Conservation (phyloP, 2,888 invertebrate species). For the Tenthredo livida region DNA sequence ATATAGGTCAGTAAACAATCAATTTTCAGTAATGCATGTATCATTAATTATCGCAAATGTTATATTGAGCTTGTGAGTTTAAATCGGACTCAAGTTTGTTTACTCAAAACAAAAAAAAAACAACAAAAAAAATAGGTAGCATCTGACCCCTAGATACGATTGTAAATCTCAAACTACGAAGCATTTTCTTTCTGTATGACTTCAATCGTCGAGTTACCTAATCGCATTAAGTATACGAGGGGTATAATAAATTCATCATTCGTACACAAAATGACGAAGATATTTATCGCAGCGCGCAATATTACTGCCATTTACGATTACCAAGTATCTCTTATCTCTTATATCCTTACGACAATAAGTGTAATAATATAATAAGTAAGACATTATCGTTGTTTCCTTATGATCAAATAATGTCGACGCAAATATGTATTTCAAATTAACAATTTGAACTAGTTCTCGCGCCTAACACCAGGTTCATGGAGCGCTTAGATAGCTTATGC, state of each 20-base stretch:
- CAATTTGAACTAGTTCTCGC: neutral
- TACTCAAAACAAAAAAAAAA: neutral
- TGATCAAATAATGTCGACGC: neutral
- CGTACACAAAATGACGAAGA: neutral
- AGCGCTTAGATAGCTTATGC: neutral
- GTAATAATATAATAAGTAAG: neutral
- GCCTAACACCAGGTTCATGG: neutral
- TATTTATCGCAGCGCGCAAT: neutral
- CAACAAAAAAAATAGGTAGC: too few relatives aligned
- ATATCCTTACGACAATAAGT: neutral
- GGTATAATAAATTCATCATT: slow-evolving; percentile 17
- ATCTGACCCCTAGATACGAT: neutral
- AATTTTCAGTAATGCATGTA: neutral
- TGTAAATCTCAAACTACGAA: neutral
- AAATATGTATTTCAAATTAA: neutral
- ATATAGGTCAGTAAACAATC: slow-evolving; percentile 2
- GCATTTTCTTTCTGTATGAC: neutral
- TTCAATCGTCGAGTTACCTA: neutral
- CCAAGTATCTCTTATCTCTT: neutral
- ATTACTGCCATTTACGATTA: neutral
- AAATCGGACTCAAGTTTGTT: neutral
- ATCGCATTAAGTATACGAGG: neutral
- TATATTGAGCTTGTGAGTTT: neutral
- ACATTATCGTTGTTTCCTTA: neutral
- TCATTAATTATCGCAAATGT: neutral